These are phyloP conservation scores for Hippopotamus amphibius DNA, from an alignment of 2,113 vertebrate species.

Conservation along the genomic window DNA sequence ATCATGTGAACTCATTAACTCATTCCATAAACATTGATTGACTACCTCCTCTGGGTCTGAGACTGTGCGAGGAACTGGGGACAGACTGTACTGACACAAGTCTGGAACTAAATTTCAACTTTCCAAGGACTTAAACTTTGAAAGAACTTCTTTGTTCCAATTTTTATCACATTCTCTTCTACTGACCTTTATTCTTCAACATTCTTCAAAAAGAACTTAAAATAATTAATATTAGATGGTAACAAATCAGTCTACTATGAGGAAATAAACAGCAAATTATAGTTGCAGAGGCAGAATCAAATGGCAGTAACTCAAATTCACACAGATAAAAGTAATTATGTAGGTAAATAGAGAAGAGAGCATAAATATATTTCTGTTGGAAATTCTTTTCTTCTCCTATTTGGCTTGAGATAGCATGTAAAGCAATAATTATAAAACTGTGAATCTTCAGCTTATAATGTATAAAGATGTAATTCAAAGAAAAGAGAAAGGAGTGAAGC, in stretches of 20 bases:
- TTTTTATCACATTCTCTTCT: neutral
- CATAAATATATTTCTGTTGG: neutral
- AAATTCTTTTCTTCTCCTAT: neutral
- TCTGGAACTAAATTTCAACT: neutral
- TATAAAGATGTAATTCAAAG: neutral
- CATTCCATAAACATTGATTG: neutral
- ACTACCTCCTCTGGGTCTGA: neutral
- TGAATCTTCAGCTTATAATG: neutral
- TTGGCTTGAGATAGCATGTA: neutral
- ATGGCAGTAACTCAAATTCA: neutral
- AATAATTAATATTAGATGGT: slow-evolving; percentile 1
- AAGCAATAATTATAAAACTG: neutral
- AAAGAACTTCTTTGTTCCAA: neutral
- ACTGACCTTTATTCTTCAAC: neutral
- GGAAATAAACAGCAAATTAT: neutral
- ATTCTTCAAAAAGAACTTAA: neutral
- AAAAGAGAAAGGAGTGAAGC: neutral
- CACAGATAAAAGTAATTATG: neutral
- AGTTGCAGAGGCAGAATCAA: neutral
- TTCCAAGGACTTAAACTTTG: neutral
- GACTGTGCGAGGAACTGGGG: neutral
- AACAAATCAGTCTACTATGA: neutral
- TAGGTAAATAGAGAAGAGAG: neutral
- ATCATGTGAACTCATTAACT: neutral
- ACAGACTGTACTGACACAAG: neutral